A percentile compares a stretch with the other conserved stretches of the same genome.
Evolutionary conservation across 2,888 invertebrate species (phyloP).

Genomic region (Abrostola tripartita): DNA sequence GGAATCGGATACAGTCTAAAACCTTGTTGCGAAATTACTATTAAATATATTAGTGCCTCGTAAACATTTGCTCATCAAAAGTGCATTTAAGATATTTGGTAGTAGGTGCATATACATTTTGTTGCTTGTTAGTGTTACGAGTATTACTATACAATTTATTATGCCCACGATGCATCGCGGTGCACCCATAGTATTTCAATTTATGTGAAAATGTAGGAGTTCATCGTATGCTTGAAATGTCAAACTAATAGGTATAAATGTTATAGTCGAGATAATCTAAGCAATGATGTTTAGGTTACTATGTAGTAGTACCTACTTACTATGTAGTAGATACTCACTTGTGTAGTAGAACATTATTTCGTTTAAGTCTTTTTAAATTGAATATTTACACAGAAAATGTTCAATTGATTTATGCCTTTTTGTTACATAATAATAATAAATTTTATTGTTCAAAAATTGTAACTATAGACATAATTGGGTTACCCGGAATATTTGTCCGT

Average conservation of each 20-base stretch:
- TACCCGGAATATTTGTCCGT: too few species aligned
- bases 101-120: constrained; percentile 24
- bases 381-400: too few species aligned
- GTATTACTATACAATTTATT: constrained; percentile 42
- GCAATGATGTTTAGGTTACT: neutral
- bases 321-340: too few species aligned
- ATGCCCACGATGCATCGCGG: constrained; percentile 24
- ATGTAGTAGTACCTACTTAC: too few species aligned
- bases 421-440: too few species aligned
- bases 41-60: constrained; percentile 42
- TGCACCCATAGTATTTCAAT: constrained; percentile 29
- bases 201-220: constrained; percentile 27
- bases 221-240: constrained; percentile 34
- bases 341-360: too few species aligned
- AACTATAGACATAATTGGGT: too few species aligned
- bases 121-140: constrained; percentile 10
- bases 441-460: too few species aligned
- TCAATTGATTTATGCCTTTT: too few species aligned
- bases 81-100: constrained; percentile 48
- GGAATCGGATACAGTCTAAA: constrained; percentile 47
- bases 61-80: constrained; percentile 48
- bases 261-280: constrained; percentile 5
- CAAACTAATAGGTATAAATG: constrained; percentile 12
- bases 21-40: constrained; percentile 54
- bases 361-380: too few species aligned